Base-by-base conservation (phyloP, 2,888 invertebrate genomes). In the Mesopsocus fuscifrons region DNA sequence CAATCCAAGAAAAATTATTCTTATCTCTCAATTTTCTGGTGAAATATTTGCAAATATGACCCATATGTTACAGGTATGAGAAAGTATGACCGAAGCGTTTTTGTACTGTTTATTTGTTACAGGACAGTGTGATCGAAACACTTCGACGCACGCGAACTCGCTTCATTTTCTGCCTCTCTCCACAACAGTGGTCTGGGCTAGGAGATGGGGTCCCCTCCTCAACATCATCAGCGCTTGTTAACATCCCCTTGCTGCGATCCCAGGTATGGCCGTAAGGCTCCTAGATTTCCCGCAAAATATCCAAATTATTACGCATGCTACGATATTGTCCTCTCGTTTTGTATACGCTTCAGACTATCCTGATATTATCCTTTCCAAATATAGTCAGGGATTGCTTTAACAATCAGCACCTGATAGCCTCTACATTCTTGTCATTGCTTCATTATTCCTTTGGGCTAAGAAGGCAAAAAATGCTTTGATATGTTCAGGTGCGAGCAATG, bases 81-180 rank as follows among this genome's bases (percentile, higher is more conserved):
- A n/a, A n/a, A n/a, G n/a, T n/a, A n/a, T n/a, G n/a, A n/a, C n/a
- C n/a, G n/a, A n/a, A n/a, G n/a, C n/a, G n/a, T n/a, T n/a, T n/a
- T n/a, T n/a, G n/a, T n/a, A n/a, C n/a, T n/a, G n/a, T n/a, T n/a
- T 26, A 9, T 26, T 26, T 26, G 23, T 63, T 63, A 6, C 58
- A 80, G 79, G 95, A 95, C 61, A 88, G 89, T 26, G 69, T 95
- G 4, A 75, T 94, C 46, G 94, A 94, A 59, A 87, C 87, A 2
- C 57, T 95, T 45, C 70, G 89, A 3, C 73, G 92, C 46, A 88
- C 89, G 23, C 78, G 80, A 57, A 64, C 87, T 41, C 81, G 87
- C 59, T 95, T 94, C 61, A 78, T 94, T 18, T 82, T 84, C 55
- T 87, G 85, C 57, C 64, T 84, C 50, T 62, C 92, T 61, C 77